Evolutionary conservation across 1,140 invertebrate species (phyloP), one percentile per base, ranked within the genome.

Genomic region (Drosophila kanapiae): DNA sequence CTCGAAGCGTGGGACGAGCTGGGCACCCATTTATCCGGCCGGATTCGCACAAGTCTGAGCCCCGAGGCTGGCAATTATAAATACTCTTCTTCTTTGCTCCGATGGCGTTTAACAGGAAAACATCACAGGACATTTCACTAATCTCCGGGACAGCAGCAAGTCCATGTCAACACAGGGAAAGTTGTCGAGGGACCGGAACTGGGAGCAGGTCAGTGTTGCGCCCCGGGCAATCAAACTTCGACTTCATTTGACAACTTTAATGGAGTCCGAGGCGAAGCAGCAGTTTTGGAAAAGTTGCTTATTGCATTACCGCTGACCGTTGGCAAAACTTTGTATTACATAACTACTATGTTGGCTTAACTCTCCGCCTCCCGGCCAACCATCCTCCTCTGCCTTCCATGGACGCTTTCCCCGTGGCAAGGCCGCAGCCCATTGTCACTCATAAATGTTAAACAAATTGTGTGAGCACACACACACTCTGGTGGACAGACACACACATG

Each of bases 221-320:
- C 82, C 65, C 61, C 53, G 48, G 53, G 74, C 81, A 84, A 88
- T 88, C 85, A 81, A 84, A 88, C 77, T 90, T 88, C 80, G 69
- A 88, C 84, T 88, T 88, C 69, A 88, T 84, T 84, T 90, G 85
- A 88, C 78, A 88, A 88, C 69, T 88, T 88, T 90, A 88, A 88
- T 88, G 69, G 65, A 84, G 84, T 88, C 75, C 59, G 54, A 60
- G 68, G 51, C 68, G 53, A 48, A 43, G 65, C 80, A 80, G 81
- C 82, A 88, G 78, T 87, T 87, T 79, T 79, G 53, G 48, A 80
- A 82, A 82, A 83, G 68, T 87, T 83, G 68, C 68, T 78, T 80
- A 87, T 87, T 87, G 77, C 84, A 88, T 87, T 87, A 87, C 48
- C 74, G 61, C 68, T 78, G 48, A 86, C 84, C 78, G 49, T 62